Conservation (phyloP, 2,113 vertebrate genomes). For the Athene cunicularia region DNA sequence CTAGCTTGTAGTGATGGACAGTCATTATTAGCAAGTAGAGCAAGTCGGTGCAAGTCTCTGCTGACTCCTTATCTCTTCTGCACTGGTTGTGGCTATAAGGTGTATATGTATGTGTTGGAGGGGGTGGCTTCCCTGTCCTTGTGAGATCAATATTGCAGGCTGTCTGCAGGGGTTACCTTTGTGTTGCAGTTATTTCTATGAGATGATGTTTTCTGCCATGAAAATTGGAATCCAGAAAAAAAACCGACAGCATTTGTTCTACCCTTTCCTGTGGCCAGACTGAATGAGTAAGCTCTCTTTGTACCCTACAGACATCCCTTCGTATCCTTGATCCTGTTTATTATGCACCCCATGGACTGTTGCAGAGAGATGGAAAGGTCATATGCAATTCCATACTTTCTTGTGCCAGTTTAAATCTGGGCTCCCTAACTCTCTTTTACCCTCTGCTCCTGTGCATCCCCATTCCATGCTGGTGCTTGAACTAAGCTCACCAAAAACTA, state of each 20-base stretch:
- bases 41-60: constrained; percentile 31
- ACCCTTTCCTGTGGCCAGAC: not conserved
- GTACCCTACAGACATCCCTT: not conserved
- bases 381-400: not conserved
- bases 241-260: not conserved
- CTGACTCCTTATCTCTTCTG: constrained; percentile 41
- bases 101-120: not conserved
- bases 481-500: not conserved
- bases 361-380: not conserved
- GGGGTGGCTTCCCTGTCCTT: not conserved
- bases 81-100: not conserved
- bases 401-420: not conserved
- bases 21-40: not conserved
- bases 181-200: not conserved
- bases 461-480: not conserved
- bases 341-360: not conserved
- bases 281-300: not conserved
- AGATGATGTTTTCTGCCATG: not conserved
- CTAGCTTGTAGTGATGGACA: not conserved
- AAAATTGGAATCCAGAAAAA: not conserved
- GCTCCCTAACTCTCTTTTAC: not conserved
- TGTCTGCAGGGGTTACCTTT: not conserved
- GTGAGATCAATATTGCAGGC: not conserved
- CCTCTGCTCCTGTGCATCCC: not conserved
- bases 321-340: not conserved